Percentiles rank a stretch among this genome's conserved stretches.
These are phyloP conservation scores for Pseudomugil gertrudae DNA, from an alignment of 2,797 vertebrate genomes.

Conservation along the genomic window DNA sequence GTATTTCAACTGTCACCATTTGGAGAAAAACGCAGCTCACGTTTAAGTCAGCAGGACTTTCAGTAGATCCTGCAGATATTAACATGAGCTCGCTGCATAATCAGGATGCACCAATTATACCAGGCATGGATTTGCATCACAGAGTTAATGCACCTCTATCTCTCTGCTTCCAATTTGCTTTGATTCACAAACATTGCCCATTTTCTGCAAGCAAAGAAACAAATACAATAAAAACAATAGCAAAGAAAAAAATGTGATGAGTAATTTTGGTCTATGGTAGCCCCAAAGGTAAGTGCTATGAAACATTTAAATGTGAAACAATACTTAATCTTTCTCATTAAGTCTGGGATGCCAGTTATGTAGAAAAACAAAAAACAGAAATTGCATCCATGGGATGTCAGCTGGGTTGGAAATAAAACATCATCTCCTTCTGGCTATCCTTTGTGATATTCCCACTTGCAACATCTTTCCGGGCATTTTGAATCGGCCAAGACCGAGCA, in stretches of 20 bases:
- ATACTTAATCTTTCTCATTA: constrained; percentile 38
- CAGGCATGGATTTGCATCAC: constrained; percentile 45
- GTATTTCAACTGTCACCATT: constrained; percentile 12
- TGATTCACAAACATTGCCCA: constrained; percentile 26
- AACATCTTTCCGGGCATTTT: constrained; percentile 15
- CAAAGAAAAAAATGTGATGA: constrained; percentile 20
- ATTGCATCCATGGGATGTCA: constrained; percentile 20
- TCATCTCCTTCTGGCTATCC: not conserved
- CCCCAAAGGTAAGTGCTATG: constrained; percentile 29
- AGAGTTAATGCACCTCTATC: constrained; percentile 38
- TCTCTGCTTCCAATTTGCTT: constrained; percentile 36
- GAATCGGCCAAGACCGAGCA: constrained; percentile 15
- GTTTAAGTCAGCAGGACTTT: constrained; percentile 20
- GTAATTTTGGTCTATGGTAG: constrained; percentile 27
- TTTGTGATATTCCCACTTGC: constrained; percentile 19
- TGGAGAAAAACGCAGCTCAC: constrained; percentile 20
- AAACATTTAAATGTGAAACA: constrained; percentile 42
- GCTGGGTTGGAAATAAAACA: constrained; percentile 22
- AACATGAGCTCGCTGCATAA: constrained; percentile 43
- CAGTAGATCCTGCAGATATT: constrained; percentile 23
- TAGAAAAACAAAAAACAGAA: constrained; percentile 35
- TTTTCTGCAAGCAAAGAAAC: constrained; percentile 13
- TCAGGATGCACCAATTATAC: constrained; percentile 27
- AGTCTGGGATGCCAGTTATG: constrained; percentile 37
- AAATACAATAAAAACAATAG: not conserved